phyloP scores from a whole-genome alignment of 2,888 invertebrate genomes.

The Agonopterix arenella region DNA sequence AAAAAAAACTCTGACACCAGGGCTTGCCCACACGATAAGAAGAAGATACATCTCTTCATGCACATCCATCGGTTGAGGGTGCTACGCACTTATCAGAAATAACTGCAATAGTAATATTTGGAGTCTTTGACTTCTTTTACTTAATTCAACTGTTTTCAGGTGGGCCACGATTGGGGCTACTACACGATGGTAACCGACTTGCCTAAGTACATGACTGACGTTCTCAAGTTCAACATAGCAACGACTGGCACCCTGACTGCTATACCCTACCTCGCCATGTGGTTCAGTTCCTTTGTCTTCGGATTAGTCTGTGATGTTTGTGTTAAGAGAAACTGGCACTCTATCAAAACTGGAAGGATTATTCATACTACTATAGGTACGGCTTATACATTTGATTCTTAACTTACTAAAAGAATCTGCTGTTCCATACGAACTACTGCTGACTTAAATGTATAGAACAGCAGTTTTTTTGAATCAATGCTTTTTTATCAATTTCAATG shows the following conservation, averaged over 20 bases:
- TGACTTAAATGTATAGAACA: too few relatives aligned
- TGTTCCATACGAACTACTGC: too few relatives aligned
- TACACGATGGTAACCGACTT: conserved; percentile 84
- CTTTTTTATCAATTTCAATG: too few relatives aligned
- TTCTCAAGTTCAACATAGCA: conserved; percentile 80
- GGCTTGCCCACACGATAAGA: too few relatives aligned
- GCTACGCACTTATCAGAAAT: too few relatives aligned
- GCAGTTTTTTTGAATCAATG: too few relatives aligned
- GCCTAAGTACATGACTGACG: conserved; percentile 82
- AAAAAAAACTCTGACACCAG: too few relatives aligned
- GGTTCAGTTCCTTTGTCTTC: conserved; percentile 80
- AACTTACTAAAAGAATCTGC: too few relatives aligned
- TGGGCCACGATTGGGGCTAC: conserved; percentile 80
- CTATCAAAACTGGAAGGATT: conserved; percentile 78
- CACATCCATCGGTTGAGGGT: too few relatives aligned
- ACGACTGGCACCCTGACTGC: conserved; percentile 80
- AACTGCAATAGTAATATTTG: too few relatives aligned
- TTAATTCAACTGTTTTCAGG: conserved; percentile 24
- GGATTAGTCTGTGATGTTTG: conserved; percentile 84
- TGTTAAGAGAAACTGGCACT: conserved; percentile 77
- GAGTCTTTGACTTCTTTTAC: background rate
- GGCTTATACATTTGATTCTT: background rate
- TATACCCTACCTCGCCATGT: conserved; percentile 82
- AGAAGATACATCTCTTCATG: too few relatives aligned
- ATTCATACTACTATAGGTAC: conserved; percentile 82